These are phyloP conservation scores for Acropora yongei DNA, from an alignment of 64 coral and sea anemone genomes.

Conservation along the genomic window DNA sequence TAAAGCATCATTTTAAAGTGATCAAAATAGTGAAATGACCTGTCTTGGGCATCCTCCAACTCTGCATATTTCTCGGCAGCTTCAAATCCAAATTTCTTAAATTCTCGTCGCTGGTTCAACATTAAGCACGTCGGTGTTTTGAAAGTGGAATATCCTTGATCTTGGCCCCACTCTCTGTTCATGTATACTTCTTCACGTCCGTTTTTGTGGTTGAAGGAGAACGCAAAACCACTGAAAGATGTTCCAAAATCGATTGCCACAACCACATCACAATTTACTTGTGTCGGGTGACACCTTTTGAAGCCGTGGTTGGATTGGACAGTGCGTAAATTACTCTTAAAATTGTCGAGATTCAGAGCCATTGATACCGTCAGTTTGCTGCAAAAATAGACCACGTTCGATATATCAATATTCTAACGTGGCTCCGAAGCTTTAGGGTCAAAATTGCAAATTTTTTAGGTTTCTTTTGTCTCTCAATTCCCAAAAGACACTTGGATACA, in stretches of 20 bases:
- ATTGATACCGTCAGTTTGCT: too few relatives aligned
- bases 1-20: constrained; percentile 30
- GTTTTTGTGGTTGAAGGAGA: background rate
- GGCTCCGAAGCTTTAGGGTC: too few relatives aligned
- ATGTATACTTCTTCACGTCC: constrained; percentile 29
- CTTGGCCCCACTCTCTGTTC: constrained; percentile 28
- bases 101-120: background rate
- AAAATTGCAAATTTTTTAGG: too few relatives aligned
- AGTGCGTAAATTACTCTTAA: too few relatives aligned
- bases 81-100: constrained; percentile 15
- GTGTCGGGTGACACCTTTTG: too few relatives aligned
- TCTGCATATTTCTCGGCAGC: constrained; percentile 36
- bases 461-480: too few relatives aligned
- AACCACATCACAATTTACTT: background rate
- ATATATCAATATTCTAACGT: too few relatives aligned
- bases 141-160: background rate
- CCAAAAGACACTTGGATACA: too few relatives aligned
- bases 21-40: constrained; percentile 1
- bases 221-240: constrained; percentile 36
- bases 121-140: constrained; percentile 17
- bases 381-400: too few relatives aligned
- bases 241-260: constrained; percentile 17
- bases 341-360: too few relatives aligned
- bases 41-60: constrained; percentile 10
- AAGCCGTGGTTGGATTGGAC: too few relatives aligned